Evolutionary conservation across 1,140 invertebrate species (phyloP), one percentile per base, ranked within the genome.

Genomic region (Leptopilina boulardi): DNA sequence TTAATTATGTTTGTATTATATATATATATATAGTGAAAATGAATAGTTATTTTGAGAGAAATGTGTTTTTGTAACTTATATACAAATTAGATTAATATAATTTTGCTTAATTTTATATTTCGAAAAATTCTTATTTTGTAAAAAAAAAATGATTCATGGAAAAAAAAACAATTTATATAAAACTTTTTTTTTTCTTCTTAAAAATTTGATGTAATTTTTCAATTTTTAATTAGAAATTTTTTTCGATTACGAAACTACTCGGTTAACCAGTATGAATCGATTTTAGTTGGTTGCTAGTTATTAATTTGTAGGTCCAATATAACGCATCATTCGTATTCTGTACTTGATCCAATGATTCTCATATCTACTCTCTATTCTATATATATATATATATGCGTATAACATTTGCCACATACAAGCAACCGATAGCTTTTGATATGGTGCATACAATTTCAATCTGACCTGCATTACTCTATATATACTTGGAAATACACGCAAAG

Each of bases 221-320:
- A 15, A 15, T 15, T 47, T 47, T 1, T 10, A 47, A 44, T 6
- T 10, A 44, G 9, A 44, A 44, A 44, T n/a, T 15, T 47, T 4
- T 51, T n/a, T n/a, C 13, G 18, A 51, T 51, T 51, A 18, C 13
- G 3, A 18, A 51, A 51, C 47, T n/a, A 51, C n/a, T 51, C 47
- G 47, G 47, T 51, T 51, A 18, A 51, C 47, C 47, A 51, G 47
- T n/a, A 18, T 18, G 18, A 18, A 51, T 51, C 47, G 47, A 51
- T 51, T 51, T n/a, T 51, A 51, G 47, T 51, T 51, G 47, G n/a
- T 51, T 51, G 47, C 47, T 51, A 51, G 47, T 51, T 51, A 51
- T 51, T 51, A 51, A 51, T 51, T 51, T 51, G 47, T 51, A 51
- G 47, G 47, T 18, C 47, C 47, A 51, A 18, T 51, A 30, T 30